Base-by-base conservation (phyloP, 2,888 invertebrate species). In the Chalcis sispes region DNA sequence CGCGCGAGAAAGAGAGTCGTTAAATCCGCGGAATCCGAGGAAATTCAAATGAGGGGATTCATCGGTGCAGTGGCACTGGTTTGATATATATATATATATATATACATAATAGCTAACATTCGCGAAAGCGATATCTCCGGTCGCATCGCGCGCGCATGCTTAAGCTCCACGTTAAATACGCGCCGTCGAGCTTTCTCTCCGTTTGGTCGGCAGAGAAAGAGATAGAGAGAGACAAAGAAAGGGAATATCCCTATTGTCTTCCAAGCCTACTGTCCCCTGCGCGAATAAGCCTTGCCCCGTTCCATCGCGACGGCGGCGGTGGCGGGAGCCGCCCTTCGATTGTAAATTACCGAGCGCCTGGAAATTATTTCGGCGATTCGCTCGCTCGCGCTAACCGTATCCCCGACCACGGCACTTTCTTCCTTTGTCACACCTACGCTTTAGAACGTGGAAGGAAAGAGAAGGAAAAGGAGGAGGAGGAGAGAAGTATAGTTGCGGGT, bases 311-410 rank as follows among this genome's bases (percentile, higher is more conserved):
- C 4, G 36, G 10, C 10, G 10, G 74, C 75, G 72, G 73, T 79
- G 72, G 77, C 79, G 4, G 32, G 32, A 4, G 8, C 40, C 23
- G n/a, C 46, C 56, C 75, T 70, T 75, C 71, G 75, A 82, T 82
- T 81, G 82, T 82, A 82, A 82, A 81, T 82, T 83, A 82, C 80
- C 82, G 79, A 77, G 80, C 80, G 79, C 75, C 81, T 81, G 81
- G 79, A 82, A 83, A 83, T 83, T 81, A 83, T 83, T 83, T 80
- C 80, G 81, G 72, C 80, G 81, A 79, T 81, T 79, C 82, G 73
- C 50, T 20, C 79, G 73, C 65, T 10, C 36, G 4, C 10, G 36
- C 36, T 36, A 4, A 5, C n/a, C n/a, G 3, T n/a, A 46, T 58
- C 76, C 79, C 77, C 79, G 80, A 79, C 80, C 78, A 79, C 79